Evolutionary conservation across 2,113 vertebrate species (phyloP).

Genomic region (Melospiza melodia): DNA sequence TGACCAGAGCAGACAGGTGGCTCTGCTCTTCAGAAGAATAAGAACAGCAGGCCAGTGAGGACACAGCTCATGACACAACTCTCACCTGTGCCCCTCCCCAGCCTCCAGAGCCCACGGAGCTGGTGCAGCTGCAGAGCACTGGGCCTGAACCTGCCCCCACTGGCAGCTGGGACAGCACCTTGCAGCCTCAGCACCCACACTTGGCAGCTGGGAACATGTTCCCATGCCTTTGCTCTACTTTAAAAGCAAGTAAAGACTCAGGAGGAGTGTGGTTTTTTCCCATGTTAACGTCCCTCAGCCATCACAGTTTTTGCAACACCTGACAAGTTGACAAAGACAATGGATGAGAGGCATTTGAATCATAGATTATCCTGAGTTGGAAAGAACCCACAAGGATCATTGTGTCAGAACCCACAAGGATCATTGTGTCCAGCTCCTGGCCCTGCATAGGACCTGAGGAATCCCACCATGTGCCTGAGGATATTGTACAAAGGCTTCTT

Average conservation of each 20-base stretch:
- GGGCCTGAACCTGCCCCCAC: not conserved
- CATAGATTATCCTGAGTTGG: not conserved
- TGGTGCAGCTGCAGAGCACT: not conserved
- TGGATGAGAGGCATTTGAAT: not conserved
- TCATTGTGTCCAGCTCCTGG: not conserved
- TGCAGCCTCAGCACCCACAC: not conserved
- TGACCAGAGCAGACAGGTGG: not conserved
- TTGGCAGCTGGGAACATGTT: not conserved
- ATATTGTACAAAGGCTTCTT: not conserved
- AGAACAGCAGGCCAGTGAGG: not conserved
- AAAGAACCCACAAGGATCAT: not conserved
- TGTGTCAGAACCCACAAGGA: not conserved
- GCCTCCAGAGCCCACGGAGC: not conserved
- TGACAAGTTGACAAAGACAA: not conserved
- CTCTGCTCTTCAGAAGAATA: not conserved
- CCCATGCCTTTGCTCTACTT: not conserved
- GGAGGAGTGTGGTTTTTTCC: not conserved
- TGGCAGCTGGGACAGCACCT: not conserved
- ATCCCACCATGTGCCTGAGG: not conserved
- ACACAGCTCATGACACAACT: not conserved
- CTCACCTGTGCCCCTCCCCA: not conserved
- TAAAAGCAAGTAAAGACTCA: not conserved
- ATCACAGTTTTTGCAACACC: not conserved
- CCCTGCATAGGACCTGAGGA: not conserved
- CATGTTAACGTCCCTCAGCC: not conserved